Evolutionary conservation across 2,888 invertebrate genomes (phyloP), one percentile per base, ranked within the genome.

Genomic region (Oligia latruncula): DNA sequence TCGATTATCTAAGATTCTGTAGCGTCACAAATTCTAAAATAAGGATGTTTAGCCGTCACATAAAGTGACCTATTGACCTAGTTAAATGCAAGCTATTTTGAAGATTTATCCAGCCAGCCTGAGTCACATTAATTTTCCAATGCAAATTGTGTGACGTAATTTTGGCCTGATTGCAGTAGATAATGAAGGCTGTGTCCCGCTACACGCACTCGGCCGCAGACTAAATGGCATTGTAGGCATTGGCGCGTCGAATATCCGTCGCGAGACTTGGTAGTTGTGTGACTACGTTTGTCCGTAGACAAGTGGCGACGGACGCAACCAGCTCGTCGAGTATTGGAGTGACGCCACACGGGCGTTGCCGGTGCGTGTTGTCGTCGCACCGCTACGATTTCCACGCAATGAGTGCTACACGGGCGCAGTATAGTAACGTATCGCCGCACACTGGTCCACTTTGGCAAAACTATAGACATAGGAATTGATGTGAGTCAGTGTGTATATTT

Each of bases 221-320:
- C 4, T 52, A 5, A 23, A 35, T 23, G 43, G 17, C 35, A n/a
- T n/a, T 46, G 17, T 43, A 43, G 20, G 29, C 17, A 1, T n/a
- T 78, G 17, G 13, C 46, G 35, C 35, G n/a, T 78, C 46, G 15
- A 77, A 55, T 68, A 13, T 35, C 35, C 13, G 52, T 43, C 52
- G 52, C 9, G 15, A 40, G 5, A 17, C 52, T 20, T 17, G 78
- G n/a, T 15, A 29, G 15, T 2, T 40, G 49, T 29, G 17, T 52
- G 65, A 29, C 35, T 60, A 78, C 20, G 52, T 43, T 65, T n/a
- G 46, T 70, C 46, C n/a, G 58, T 46, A n/a, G 29, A 17, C 35
- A 46, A 23, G 23, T 35, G 43, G 40, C 40, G 55, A 77, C 17
- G 43, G 55, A 77, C 17, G 43, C 43, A n/a, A 60, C 58, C 35